Base-by-base conservation (phyloP, 2,113 vertebrate species). In the Otocyon megalotis region DNA sequence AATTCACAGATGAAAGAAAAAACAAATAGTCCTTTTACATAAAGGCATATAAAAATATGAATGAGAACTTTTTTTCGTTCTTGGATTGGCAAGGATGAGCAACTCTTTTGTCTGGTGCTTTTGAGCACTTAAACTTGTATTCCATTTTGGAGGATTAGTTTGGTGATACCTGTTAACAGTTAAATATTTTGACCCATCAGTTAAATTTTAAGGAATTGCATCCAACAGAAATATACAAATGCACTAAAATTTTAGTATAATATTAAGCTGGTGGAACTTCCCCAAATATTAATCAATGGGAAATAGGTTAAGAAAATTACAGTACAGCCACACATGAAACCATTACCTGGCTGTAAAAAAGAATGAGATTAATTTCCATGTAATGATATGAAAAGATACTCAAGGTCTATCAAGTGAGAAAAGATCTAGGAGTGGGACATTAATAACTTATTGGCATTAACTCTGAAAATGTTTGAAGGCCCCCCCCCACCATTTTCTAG, bases 11-110 rank as follows among this genome's bases (percentile, higher is more conserved):
- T 80, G 69, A 91, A 88, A 87, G 43, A 85, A 84, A 76, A 81
- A 85, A 81, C 30, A 72, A 72, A 63, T 72, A 28, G 50, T 32
- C 26, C 35, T 72, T 71, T 90, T 88, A 65, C 43, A 15, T 74
- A 90, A 90, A 60, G 69, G 28, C 93, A 95, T 81, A 11, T 24
- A 91, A 87, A 96, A 97, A 83, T 93, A 90, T 74, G 67, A 56
- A 19, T 63, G 69, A 87, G 17, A 79, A 54, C 48, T 58, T 72
- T 32, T 80, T 79, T 81, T 93, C 8, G 19, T 93, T 96, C 48
- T 96, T 93, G 30, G 28, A 76, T 76, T 76, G 58, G 72, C 26
- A 86, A 84, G 58, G 50, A 62, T 81, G 62, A 96, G 56, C 67
- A 19, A 50, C 17, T 62, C 53, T 82, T 54, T 94, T 58, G 17